Evolutionary conservation across 30 jellyfish, hydroid and myxozoan species (phyloP).

Genomic region (Cassiopea xamachana): DNA sequence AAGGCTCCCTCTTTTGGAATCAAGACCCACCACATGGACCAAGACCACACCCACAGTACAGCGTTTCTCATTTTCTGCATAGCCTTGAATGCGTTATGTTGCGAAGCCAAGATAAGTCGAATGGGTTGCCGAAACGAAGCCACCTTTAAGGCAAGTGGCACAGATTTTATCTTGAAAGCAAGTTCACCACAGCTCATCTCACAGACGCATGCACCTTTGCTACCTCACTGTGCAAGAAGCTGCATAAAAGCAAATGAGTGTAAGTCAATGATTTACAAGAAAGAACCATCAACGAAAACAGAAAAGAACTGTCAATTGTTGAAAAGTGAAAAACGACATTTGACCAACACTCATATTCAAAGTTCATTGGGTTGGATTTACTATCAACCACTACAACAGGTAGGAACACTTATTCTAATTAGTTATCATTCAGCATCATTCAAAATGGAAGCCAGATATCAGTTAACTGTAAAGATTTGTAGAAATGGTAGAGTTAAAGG

Average conservation of each 20-base stretch:
- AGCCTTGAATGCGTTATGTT: neutral
- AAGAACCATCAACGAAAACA: neutral
- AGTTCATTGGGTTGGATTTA: neutral
- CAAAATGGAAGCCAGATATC: too few relatives aligned
- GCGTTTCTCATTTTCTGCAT: neutral
- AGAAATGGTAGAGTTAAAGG: too few relatives aligned
- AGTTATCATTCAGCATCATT: neutral
- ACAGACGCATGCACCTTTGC: neutral
- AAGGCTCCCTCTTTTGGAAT: too few relatives aligned
- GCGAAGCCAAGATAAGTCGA: neutral
- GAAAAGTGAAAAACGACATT: neutral
- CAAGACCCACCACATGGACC: neutral
- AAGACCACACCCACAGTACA: neutral
- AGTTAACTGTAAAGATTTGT: too few relatives aligned
- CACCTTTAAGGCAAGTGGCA: neutral
- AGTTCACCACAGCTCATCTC: neutral
- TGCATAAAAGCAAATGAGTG: neutral
- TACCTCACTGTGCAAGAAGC: neutral
- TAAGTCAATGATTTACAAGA: neutral
- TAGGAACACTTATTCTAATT: neutral
- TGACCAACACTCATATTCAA: neutral
- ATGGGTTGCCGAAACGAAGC: conserved; percentile 21
- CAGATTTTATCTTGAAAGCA: neutral
- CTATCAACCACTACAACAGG: conserved; percentile 11
- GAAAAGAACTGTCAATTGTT: neutral